Base-by-base conservation (phyloP, 2,888 invertebrate genomes). In the Smittia sp. region DNA sequence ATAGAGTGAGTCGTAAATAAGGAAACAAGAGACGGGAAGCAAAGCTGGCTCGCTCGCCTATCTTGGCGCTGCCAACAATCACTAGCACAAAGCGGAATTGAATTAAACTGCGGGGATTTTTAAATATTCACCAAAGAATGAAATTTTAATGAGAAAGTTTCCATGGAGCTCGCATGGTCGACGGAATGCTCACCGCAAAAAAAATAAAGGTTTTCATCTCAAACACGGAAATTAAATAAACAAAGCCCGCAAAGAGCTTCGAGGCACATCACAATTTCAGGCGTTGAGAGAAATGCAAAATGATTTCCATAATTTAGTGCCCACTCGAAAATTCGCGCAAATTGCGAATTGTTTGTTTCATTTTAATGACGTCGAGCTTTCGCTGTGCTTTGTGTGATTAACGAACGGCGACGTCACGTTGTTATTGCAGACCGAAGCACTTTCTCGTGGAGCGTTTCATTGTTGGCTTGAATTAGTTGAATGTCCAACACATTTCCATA, bases 141-240 rank as follows among this genome's bases (percentile, higher is more conserved):
- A 46, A 46, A 46, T 15, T 46, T 46, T 46, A 46, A 46, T 46
- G 46, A 46, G 46, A 46, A 46, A 13, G n/a, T 46, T 46, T n/a
- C 15, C 46, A 2, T 15, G 11, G 15, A 46, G 32, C 9, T 46
- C n/a, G 6, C 46, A 46, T 46, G 46, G 46, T 46, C 46, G 9
- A 46, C 46, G 46, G n/a, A 46, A n/a, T 15, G 7, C n/a, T 46
- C 46, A 46, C 46, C 46, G 15, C 46, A 46, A 2, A 11, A 46
- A 32, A 32, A 32, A n/a, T n/a, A n/a, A n/a, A 32, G 9, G 46
- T 15, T 46, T 46, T 46, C 46, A 2, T 15, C 46, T n/a, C 46
- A 46, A 46, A 46, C n/a, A 46, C 13, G 13, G n/a, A 46, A 46
- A 46, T 46, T n/a, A 15, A 46, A 46, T 46, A 15, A 46, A 46